Conservation (phyloP, 2,888 invertebrate species). For the Amphiduros pacificus region DNA sequence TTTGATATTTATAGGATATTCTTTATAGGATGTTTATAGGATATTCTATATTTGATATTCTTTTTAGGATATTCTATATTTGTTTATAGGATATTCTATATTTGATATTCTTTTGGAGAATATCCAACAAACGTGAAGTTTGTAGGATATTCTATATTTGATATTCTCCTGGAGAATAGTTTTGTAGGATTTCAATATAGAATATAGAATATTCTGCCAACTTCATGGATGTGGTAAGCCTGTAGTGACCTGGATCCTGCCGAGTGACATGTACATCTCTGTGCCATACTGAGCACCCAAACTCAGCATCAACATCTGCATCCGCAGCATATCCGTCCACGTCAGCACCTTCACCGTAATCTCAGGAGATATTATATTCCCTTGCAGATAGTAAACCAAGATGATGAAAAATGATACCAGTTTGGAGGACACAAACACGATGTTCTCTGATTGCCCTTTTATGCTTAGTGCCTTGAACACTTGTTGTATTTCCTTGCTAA, state of each 20-base stretch:
- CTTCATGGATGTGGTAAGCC: no score
- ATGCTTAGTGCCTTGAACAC: not conserved
- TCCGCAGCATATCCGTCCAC: constrained; percentile 5
- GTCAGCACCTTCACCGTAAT: not conserved
- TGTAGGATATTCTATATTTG: no score
- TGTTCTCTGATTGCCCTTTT: not conserved
- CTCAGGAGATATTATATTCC: not conserved
- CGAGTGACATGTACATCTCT: constrained; percentile 1
- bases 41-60: no score
- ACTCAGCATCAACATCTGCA: not conserved
- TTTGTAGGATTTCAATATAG: no score
- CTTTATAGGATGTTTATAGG: no score
- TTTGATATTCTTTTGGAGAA: no score
- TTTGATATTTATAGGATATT: no score
- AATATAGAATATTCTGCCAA: no score
- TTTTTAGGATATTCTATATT: no score
- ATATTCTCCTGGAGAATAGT: no score
- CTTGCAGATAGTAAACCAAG: not conserved
- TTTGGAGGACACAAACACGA: not conserved
- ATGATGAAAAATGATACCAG: not conserved
- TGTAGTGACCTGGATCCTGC: constrained; percentile 7
- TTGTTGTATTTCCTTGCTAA: not conserved
- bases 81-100: no score
- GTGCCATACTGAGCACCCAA: not conserved
- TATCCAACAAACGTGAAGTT: no score